Conservation (phyloP, 2,797 vertebrate genomes). For the Synaphobranchus kaupii region DNA sequence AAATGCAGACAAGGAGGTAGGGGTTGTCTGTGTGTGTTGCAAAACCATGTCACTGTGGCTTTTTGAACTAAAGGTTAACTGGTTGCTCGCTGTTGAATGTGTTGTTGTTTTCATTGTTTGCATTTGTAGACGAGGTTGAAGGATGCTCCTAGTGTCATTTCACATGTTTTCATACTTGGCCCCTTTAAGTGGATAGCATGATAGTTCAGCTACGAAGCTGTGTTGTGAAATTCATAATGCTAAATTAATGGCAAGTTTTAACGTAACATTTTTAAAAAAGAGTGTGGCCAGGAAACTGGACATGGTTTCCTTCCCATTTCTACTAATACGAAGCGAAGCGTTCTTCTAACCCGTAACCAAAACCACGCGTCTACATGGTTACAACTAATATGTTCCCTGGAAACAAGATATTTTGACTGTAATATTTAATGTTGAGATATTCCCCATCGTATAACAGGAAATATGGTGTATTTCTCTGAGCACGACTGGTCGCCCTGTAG, state of each 20-base stretch:
- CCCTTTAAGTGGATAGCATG: background rate
- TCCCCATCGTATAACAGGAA: background rate
- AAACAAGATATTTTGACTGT: background rate
- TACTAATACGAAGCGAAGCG: too few relatives aligned
- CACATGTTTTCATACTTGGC: background rate
- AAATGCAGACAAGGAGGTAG: background rate
- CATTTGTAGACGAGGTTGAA: background rate
- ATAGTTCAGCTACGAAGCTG: background rate
- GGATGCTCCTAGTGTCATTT: background rate
- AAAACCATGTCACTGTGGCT: background rate
- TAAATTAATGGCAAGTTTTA: background rate
- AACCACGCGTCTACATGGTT: too few relatives aligned
- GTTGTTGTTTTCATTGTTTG: background rate
- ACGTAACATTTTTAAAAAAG: background rate
- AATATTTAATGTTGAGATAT: background rate
- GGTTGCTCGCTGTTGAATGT: background rate
- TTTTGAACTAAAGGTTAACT: background rate
- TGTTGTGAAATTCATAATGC: too few relatives aligned
- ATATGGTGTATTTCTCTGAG: background rate
- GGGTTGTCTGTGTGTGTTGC: background rate
- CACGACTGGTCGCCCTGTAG: background rate
- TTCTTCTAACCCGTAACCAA: too few relatives aligned
- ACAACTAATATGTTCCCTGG: too few relatives aligned
- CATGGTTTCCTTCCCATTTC: too few relatives aligned
- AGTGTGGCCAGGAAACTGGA: too few relatives aligned